Conservation (phyloP, 2,888 invertebrate genomes). For the Boloria euphrosyne region DNA sequence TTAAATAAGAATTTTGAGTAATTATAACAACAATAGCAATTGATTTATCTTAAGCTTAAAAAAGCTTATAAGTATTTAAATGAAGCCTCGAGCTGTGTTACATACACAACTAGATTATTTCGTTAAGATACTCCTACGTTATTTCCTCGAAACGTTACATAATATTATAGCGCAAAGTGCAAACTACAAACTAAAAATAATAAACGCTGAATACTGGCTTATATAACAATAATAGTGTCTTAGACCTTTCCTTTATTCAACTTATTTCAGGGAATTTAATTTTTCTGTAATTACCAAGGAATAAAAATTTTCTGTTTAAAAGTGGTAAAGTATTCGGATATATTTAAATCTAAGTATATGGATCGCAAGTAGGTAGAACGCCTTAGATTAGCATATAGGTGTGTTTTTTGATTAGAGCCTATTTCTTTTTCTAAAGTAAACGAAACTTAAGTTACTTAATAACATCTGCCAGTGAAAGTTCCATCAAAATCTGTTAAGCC, state of each 20-base stretch:
- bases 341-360: too few relatives aligned
- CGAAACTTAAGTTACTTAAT: too few relatives aligned
- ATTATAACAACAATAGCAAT: neutral
- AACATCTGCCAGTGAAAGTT: too few relatives aligned
- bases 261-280: neutral
- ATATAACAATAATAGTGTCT: slow-evolving; percentile 8
- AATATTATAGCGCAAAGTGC: slow-evolving; percentile 11
- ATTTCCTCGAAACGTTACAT: slow-evolving; percentile 1
- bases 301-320: neutral
- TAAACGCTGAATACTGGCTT: slow-evolving; percentile 8
- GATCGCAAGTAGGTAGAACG: too few relatives aligned
- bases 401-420: too few relatives aligned
- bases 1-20: neutral
- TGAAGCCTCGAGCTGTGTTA: too few relatives aligned
- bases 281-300: neutral
- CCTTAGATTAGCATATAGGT: too few relatives aligned
- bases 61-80: neutral
- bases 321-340: neutral
- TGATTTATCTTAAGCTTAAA: neutral
- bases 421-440: too few relatives aligned
- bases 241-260: slow-evolving; percentile 10
- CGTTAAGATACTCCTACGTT: neutral
- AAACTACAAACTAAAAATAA: slow-evolving; percentile 20
- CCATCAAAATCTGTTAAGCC: too few relatives aligned
- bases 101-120: neutral